Evolutionary conservation across 35 echinoderm and acorn worm species (phyloP), one percentile per base, ranked within the genome.

Genomic region (Eucidaris tribuloides): DNA sequence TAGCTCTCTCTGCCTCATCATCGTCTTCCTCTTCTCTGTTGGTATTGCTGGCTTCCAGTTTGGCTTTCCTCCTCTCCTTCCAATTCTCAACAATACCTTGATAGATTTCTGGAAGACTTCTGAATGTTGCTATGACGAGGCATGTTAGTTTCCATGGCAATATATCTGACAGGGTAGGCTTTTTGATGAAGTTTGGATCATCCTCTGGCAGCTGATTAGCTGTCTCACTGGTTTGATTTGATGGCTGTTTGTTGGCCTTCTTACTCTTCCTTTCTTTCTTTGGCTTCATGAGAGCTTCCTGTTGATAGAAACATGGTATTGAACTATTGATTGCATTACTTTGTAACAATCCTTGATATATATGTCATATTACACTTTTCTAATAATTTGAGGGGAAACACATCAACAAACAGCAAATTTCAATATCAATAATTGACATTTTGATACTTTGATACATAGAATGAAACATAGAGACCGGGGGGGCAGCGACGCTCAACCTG

Each of bases 241-340:
- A 25, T 13, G 85, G 56, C 55, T 88, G 85, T 39, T 65, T 63
- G 43, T 30, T 82, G 1, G 79, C 24, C 56, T 94, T 94, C 65
- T 89, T 94, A 49, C 36, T 52, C 25, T 66, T 94, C 77, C 61
- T 89, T 48, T 76, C 74, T 63, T 45, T 89, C 52, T 90, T 94
- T 22, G 80, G 87, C 45, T 94, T 94, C 19, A 90, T 86, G 34
- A 94, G 38, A 24, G 92, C 79, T 86, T 94, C 87, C 92, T 94
- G 77, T 31, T 34, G 30, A 65, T 25, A n/a, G 45, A 33, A 45
- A 79, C 76, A 87, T n/a, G n/a, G n/a, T n/a, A n/a, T n/a, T n/a
- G n/a, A n/a, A n/a, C n/a, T n/a, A n/a, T n/a, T n/a, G n/a, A n/a
- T n/a, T n/a, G n/a, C n/a, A n/a, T n/a, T n/a, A n/a, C n/a, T n/a